These are phyloP conservation scores for Myotis daubentonii DNA, from an alignment of 2,797 vertebrate genomes.

Conservation along the genomic window DNA sequence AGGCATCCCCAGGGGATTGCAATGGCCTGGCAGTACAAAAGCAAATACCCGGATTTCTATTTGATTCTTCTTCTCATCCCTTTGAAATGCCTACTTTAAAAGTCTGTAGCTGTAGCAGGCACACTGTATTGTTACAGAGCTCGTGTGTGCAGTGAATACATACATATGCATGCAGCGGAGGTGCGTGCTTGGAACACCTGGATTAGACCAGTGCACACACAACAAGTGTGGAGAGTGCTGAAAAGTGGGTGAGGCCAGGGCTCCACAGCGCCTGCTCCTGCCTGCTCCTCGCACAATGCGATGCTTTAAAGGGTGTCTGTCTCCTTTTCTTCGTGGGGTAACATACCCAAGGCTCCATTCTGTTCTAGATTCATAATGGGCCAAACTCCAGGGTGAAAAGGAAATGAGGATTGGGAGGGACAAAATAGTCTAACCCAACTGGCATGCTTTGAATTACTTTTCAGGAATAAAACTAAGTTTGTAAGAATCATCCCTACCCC, in stretches of 20 bases:
- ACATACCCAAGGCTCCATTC: background rate
- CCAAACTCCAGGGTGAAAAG: background rate
- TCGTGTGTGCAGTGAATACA: background rate
- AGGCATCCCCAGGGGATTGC: too few species aligned
- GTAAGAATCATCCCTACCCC: background rate
- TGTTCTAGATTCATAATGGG: background rate
- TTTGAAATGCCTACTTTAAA: background rate
- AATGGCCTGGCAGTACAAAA: fast-evolving
- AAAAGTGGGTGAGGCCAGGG: background rate
- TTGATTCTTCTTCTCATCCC: background rate
- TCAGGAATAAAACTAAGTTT: background rate
- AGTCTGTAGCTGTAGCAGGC: background rate
- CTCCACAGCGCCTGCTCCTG: fast-evolving
- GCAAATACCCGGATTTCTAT: background rate
- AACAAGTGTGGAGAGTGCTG: background rate
- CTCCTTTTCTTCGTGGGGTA: background rate
- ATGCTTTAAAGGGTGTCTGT: background rate
- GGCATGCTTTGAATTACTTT: background rate
- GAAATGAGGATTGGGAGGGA: background rate
- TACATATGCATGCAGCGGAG: background rate
- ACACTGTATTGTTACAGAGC: background rate
- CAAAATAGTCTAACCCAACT: background rate
- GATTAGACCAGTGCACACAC: background rate
- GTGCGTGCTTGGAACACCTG: background rate
- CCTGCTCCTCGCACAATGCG: fast-evolving